Percentiles rank a stretch among this genome's conserved stretches.
phyloP scores from a whole-genome alignment of 2,888 invertebrate species.

The Acronicta psi region DNA sequence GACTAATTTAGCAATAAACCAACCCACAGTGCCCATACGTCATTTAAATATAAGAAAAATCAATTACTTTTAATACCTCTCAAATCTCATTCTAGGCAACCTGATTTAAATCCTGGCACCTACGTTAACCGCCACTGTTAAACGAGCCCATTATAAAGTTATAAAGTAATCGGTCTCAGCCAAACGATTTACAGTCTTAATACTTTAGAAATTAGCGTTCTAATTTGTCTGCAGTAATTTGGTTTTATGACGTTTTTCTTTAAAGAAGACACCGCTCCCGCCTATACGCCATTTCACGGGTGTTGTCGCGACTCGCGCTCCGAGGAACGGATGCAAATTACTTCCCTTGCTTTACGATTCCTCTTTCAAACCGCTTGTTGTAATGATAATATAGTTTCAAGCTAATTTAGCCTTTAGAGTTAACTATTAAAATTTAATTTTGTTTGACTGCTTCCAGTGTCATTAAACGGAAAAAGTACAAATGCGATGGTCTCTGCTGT shows the following conservation, averaged over 20 bases:
- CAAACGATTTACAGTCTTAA: constrained; percentile 81
- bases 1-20: constrained; percentile 45
- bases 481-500: constrained; percentile 25
- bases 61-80: constrained; percentile 53
- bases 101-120: constrained; percentile 59
- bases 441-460: constrained; percentile 27
- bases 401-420: constrained; percentile 57
- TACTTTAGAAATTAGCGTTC: constrained; percentile 83
- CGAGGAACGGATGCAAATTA: constrained; percentile 78
- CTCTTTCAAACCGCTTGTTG: constrained; percentile 64
- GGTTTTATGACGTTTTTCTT: constrained; percentile 78
- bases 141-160: constrained; percentile 74
- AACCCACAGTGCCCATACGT: constrained; percentile 38
- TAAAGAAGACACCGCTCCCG: constrained; percentile 60
- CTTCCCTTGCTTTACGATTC: constrained; percentile 82
- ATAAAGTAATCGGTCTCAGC: constrained; percentile 77
- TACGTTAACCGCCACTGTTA: constrained; percentile 77
- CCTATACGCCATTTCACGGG: constrained; percentile 83
- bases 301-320: constrained; percentile 72
- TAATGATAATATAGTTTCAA: constrained; percentile 60
- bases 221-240: constrained; percentile 83
- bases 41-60: constrained; percentile 50
- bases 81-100: constrained; percentile 57
- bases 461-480: constrained; percentile 39
- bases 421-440: constrained; percentile 47